Base-by-base conservation (phyloP, 1,140 invertebrate species). In the Zeugodacus cucurbitae region DNA sequence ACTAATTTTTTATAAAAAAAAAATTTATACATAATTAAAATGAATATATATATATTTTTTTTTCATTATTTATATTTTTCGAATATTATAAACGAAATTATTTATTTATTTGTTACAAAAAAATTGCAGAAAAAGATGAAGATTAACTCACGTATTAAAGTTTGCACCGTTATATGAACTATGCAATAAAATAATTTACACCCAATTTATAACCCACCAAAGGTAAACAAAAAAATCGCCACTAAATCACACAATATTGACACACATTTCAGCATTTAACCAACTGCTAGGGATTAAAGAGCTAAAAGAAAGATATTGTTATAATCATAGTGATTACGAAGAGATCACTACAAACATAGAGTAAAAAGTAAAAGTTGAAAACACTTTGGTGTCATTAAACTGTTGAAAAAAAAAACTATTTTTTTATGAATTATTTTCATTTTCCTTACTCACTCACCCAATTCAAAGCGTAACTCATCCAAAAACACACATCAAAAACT, bases 91-190 rank as follows among this genome's bases (percentile, higher is more conserved):
- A 48, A 82, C 6, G 10, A 82, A 82, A 48, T 26, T 22, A 82
- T 48, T 82, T 4, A 82, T 48, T 26, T 4, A 29, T 20, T 34
- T 70, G 4, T 70, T 5, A 14, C 17, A 20, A 14, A 14, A 44
- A 82, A 82, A 48, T 82, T 82, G 26, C 74, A 82, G 74, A 82
- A n/a, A 82, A 82, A 82, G 74, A 82, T 48, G 74, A 82, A 44
- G 41, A 44, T 82, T 82, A 82, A 82, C 37, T 48, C 44, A 82
- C 41, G 22, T 26, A 82, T 20, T 26, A 44, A 48, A 82, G 10
- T 82, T 54, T 48, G 22, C n/a, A 26, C 22, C 74, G 44, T 48
- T 82, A 48, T 82, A 26, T 29, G 22, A 48, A 1, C 44, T 82
- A 82, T 11, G 22, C 74, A 48, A 82, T 26, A 82, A 17, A 70